Conservation (phyloP, 2,113 vertebrate genomes). For the Ascaphus truei region DNA sequence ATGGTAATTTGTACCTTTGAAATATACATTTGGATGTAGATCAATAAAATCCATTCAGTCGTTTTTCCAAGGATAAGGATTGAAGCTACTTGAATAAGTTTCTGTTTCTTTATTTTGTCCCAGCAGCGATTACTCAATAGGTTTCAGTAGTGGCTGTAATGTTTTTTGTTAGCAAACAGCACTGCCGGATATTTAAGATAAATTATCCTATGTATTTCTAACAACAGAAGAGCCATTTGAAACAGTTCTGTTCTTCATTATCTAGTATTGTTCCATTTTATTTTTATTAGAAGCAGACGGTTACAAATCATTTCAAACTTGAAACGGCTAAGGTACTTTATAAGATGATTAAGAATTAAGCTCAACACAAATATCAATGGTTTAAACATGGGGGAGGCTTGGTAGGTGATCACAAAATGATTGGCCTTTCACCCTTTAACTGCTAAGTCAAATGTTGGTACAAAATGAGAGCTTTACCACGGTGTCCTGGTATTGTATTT, state of each 20-base stretch:
- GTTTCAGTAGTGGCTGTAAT: too few species aligned
- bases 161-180: not conserved
- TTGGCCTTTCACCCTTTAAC: constrained; percentile 23
- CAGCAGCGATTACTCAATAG: too few species aligned
- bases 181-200: not conserved
- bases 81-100: too few species aligned
- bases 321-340: constrained; percentile 11
- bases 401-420: constrained; percentile 1
- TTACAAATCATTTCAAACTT: constrained; percentile 23
- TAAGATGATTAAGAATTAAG: constrained; percentile 18
- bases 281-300: constrained; percentile 27
- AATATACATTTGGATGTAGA: too few species aligned
- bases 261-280: not conserved
- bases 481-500: not conserved
- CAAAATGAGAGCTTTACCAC: constrained; percentile 17
- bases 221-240: too few species aligned
- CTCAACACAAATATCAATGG: constrained; percentile 19
- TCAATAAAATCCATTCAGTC: too few species aligned
- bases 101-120: too few species aligned
- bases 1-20: too few species aligned
- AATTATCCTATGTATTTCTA: not conserved
- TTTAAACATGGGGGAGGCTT: not conserved
- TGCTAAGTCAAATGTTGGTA: constrained; percentile 10
- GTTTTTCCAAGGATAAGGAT: too few species aligned
- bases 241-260: constrained; percentile 22